Evolutionary conservation across 2,888 invertebrate species (phyloP).

Genomic region (Noctua pronuba): DNA sequence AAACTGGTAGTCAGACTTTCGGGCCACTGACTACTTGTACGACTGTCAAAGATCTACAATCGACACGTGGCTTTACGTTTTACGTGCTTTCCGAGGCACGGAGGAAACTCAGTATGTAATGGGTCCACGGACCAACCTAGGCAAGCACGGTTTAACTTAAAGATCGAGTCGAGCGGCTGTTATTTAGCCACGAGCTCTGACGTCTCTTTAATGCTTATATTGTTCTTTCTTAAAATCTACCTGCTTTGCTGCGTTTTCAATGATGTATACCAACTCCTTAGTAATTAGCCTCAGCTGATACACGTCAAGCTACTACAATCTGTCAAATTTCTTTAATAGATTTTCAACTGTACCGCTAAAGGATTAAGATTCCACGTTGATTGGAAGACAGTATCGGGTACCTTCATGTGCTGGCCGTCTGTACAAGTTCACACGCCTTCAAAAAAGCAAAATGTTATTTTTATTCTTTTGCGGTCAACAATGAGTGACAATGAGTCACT

Average conservation of each 20-base stretch:
- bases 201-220: neutral
- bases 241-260: neutral
- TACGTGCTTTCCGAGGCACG: no score
- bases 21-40: neutral
- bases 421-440: constrained; percentile 15
- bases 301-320: no score
- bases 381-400: no score
- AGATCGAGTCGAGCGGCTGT: neutral
- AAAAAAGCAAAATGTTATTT: constrained; percentile 8
- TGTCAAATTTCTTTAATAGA: no score
- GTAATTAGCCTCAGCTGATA: neutral
- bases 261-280: neutral
- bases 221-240: neutral
- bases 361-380: no score
- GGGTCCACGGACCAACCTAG: neutral
- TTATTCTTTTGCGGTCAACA: constrained; percentile 21
- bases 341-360: no score
- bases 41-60: neutral
- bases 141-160: neutral
- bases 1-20: neutral
- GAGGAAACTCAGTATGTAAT: neutral
- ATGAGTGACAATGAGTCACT: constrained; percentile 37
- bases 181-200: neutral
- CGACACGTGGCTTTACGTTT: no score
- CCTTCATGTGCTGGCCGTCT: no score